Conservation (phyloP, 2,797 vertebrate species). For the Sebastes reedi region DNA sequence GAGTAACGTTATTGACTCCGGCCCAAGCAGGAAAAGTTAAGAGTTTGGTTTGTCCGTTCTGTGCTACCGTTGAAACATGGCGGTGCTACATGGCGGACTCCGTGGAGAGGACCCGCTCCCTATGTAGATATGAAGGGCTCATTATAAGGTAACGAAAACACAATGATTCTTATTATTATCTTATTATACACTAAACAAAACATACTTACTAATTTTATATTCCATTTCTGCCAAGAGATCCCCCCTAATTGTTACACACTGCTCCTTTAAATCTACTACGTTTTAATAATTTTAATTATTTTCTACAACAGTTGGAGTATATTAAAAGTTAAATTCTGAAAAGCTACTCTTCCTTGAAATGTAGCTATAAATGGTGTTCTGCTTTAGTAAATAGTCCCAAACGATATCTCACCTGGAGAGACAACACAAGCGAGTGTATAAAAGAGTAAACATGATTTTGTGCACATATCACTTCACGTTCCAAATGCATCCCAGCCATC, state of each 20-base stretch:
- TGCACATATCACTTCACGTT: constrained; percentile 81
- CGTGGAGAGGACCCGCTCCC: no score
- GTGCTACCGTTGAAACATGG: no score
- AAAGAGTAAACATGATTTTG: constrained; percentile 84
- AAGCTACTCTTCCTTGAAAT: not conserved
- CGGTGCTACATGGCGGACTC: no score
- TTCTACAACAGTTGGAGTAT: not conserved
- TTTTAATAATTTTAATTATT: not conserved
- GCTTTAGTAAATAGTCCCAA: constrained; percentile 1
- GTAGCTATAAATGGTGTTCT: not conserved
- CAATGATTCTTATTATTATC: no score
- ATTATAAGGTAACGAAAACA: no score
- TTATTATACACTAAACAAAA: no score
- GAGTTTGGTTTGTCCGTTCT: no score
- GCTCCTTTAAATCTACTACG: not conserved
- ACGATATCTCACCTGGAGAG: constrained; percentile 24
- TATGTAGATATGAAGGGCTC: accelerated
- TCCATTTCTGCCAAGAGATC: no score
- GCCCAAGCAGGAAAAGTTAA: no score
- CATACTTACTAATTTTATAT: no score
- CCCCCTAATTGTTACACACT: no score
- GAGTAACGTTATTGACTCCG: no score
- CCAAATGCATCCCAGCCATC: constrained; percentile 67
- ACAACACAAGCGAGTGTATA: constrained; percentile 62
- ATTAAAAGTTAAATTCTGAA: not conserved